phyloP scores from a whole-genome alignment of 2,888 invertebrate genomes.

The Seira sanloemensis region DNA sequence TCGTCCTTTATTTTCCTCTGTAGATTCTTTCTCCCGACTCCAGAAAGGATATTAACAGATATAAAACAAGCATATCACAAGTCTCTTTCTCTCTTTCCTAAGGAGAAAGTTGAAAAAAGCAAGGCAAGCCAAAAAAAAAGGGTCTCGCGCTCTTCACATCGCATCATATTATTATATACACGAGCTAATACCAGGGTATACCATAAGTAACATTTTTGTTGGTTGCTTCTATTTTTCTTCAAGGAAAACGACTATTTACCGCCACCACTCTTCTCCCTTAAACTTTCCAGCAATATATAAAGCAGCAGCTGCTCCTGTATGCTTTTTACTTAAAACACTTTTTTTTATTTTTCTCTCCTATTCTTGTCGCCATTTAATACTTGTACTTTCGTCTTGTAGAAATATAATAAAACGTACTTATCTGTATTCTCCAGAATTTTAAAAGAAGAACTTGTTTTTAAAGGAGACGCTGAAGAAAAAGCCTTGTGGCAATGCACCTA shows the following conservation, averaged over 20 bases:
- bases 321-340: conserved; percentile 13
- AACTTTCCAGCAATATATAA: not conserved
- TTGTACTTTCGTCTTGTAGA: conserved; percentile 22
- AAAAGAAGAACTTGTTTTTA: conserved; percentile 37
- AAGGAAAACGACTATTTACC: conserved; percentile 59
- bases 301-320: conserved; percentile 45
- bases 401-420: conserved; percentile 44
- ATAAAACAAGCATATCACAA: conserved; percentile 7
- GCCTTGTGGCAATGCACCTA: conserved; percentile 40
- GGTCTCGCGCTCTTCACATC: conserved; percentile 43
- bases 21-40: conserved; percentile 1
- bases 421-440: conserved; percentile 43
- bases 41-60: conserved; percentile 5
- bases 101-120: conserved; percentile 23
- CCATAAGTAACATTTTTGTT: conserved; percentile 46
- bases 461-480: conserved; percentile 27
- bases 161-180: conserved; percentile 59
- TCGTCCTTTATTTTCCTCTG: conserved; percentile 42
- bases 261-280: conserved; percentile 33
- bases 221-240: conserved; percentile 44
- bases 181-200: conserved; percentile 37
- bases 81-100: not conserved
- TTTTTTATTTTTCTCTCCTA: conserved; percentile 5
- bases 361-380: conserved; percentile 18
- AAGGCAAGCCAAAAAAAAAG: conserved; percentile 44